These are phyloP conservation scores for Polymixis flavicincta DNA, from an alignment of 2,888 invertebrate species.

Conservation along the genomic window DNA sequence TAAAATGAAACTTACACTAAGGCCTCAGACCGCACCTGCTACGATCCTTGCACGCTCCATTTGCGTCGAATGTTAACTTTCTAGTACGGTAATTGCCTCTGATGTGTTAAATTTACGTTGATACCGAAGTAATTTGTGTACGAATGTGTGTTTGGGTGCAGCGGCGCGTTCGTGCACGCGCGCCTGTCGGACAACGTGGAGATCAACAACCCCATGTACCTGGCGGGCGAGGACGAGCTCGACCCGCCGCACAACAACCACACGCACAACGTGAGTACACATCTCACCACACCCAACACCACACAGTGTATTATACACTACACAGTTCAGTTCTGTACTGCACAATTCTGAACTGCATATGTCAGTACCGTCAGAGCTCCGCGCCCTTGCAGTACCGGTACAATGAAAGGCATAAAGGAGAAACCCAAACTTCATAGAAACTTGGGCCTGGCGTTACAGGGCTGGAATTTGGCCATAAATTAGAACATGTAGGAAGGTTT, in stretches of 20 bases:
- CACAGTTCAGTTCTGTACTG: background rate
- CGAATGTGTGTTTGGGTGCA: slow-evolving; percentile 65
- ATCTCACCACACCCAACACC: no score
- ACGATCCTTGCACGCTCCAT: background rate
- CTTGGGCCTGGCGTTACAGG: no score
- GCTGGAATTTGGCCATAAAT: no score
- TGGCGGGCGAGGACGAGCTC: slow-evolving; percentile 93
- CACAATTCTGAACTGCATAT: background rate
- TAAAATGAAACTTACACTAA: no score
- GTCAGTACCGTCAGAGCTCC: background rate
- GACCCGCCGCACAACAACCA: slow-evolving; percentile 70
- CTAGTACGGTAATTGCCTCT: background rate
- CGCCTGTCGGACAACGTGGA: slow-evolving; percentile 96
- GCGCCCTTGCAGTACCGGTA: background rate
- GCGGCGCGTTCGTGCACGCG: slow-evolving; percentile 94
- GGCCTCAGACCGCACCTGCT: no score
- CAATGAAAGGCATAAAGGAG: background rate
- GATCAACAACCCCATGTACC: slow-evolving; percentile 96
- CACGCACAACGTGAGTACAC: slow-evolving; percentile 55
- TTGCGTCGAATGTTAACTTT: background rate
- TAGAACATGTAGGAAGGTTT: no score
- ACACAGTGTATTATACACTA: background rate
- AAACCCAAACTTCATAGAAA: no score
- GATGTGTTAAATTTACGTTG: background rate
- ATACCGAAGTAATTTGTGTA: background rate